These are phyloP conservation scores for Drosophila sp. DNA, from an alignment of 1,140 invertebrate species.

Conservation along the genomic window DNA sequence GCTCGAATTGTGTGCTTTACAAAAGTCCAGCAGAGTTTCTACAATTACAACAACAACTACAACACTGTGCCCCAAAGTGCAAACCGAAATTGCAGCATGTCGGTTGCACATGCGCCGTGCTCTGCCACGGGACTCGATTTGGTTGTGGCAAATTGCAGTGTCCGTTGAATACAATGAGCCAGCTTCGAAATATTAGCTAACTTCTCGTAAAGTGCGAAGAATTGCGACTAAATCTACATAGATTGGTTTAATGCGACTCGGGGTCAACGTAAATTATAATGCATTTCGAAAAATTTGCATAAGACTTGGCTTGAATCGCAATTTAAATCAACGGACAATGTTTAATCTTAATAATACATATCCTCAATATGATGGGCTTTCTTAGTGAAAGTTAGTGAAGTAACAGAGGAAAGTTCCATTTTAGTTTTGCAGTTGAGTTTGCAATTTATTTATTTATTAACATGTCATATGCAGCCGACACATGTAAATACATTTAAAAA, in stretches of 20 bases:
- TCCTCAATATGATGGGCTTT: not conserved
- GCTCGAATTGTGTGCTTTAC: not conserved
- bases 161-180: slow-evolving; percentile 20
- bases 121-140: slow-evolving; percentile 8
- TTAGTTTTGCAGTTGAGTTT: too few relatives aligned
- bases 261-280: slow-evolving; percentile 30
- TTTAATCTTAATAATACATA: not conserved
- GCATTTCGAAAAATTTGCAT: slow-evolving; percentile 28
- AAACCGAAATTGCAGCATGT: slow-evolving; percentile 32
- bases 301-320: slow-evolving; percentile 6
- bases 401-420: too few relatives aligned
- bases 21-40: slow-evolving; percentile 9
- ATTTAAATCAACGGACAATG: not conserved
- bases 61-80: not conserved
- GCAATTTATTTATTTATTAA: too few relatives aligned
- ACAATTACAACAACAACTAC: slow-evolving; percentile 19
- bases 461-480: too few relatives aligned
- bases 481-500: too few relatives aligned
- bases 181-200: slow-evolving; percentile 31
- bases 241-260: slow-evolving; percentile 22
- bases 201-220: slow-evolving; percentile 41
- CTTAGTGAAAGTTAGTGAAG: too few relatives aligned
- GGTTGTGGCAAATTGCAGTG: slow-evolving; percentile 35
- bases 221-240: slow-evolving; percentile 28
- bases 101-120: slow-evolving; percentile 40